Conservation (phyloP, 1,140 invertebrate species). For the Venustaconcha ellipsiformis region DNA sequence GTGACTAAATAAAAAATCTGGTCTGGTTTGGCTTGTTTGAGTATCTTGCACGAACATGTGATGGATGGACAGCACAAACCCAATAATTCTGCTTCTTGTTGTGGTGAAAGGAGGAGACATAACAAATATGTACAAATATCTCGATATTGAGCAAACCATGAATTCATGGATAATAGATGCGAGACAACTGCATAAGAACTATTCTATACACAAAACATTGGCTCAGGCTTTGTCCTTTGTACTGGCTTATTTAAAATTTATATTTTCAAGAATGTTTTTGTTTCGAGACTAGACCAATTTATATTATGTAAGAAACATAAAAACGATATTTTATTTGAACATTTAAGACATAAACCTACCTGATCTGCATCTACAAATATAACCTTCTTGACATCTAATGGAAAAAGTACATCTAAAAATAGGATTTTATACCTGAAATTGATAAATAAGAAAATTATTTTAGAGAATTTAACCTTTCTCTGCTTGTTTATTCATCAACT, state of each 20-base stretch:
- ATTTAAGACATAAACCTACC: slow-evolving; percentile 69
- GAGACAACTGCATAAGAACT: background rate
- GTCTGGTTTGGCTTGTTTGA: too few species aligned
- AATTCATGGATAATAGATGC: too few species aligned
- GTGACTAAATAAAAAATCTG: too few species aligned
- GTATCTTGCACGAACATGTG: too few species aligned
- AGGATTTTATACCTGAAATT: slow-evolving; percentile 91
- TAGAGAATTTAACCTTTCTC: too few species aligned
- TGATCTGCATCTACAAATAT: slow-evolving; percentile 99
- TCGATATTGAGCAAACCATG: too few species aligned
- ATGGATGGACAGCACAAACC: too few species aligned
- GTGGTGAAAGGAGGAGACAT: too few species aligned
- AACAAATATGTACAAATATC: too few species aligned
- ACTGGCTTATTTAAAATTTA: background rate
- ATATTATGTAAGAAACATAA: background rate
- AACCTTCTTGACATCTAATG: slow-evolving; percentile 97
- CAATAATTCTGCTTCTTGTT: too few species aligned
- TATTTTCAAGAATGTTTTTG: background rate
- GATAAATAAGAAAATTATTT: too few species aligned
- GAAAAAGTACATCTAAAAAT: slow-evolving; percentile 98
- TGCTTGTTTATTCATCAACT: background rate
- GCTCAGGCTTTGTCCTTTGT: background rate
- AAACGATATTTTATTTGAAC: background rate
- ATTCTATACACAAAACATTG: background rate
- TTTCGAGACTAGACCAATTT: background rate